Evolutionary conservation across 53 echinoderm and acorn worm species (phyloP), one percentile per base, ranked within the genome.

Genomic region (Echinarachnius parma): DNA sequence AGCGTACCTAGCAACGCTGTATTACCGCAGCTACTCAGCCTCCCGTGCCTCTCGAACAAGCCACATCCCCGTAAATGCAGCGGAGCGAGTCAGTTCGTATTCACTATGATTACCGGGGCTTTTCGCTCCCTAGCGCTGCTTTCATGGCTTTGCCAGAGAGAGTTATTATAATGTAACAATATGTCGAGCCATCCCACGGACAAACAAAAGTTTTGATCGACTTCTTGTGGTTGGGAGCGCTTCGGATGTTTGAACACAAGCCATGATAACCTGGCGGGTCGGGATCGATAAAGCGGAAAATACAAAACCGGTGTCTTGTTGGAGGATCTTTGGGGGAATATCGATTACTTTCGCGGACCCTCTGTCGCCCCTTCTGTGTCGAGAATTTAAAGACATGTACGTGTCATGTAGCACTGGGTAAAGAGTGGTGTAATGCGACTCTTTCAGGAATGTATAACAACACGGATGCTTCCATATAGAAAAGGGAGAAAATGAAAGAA

Each of bases 191-290:
- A n/a, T n/a, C n/a, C n/a, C n/a, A n/a, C n/a, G n/a, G n/a, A n/a
- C n/a, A n/a, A n/a, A n/a, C n/a, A n/a, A n/a, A n/a, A n/a, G n/a
- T n/a, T n/a, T n/a, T n/a, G n/a, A n/a, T n/a, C n/a, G n/a, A n/a
- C n/a, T n/a, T n/a, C n/a, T n/a, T 62, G 15, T n/a, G n/a, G n/a
- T n/a, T n/a, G n/a, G 52, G 4, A 10, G 13, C 22, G 72, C 72
- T 56, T 55, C 72, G 72, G 72, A 56, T 72, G 72, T 56, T 72
- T 72, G 72, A 72, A 72, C 72, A 72, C 72, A 72, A 22, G 19
- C 52, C 28, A 35, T 65, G 36, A 56, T 55, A 36, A 72, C 72
- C 72, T 72, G 72, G 34, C 56, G 28, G 56, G 56, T 37, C 25
- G 37, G 34, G 72, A 56, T 72, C 72, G 28, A 72, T 72, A 72